Evolutionary conservation across 1,140 invertebrate species (phyloP).

Genomic region (Branchinecta lindahli): DNA sequence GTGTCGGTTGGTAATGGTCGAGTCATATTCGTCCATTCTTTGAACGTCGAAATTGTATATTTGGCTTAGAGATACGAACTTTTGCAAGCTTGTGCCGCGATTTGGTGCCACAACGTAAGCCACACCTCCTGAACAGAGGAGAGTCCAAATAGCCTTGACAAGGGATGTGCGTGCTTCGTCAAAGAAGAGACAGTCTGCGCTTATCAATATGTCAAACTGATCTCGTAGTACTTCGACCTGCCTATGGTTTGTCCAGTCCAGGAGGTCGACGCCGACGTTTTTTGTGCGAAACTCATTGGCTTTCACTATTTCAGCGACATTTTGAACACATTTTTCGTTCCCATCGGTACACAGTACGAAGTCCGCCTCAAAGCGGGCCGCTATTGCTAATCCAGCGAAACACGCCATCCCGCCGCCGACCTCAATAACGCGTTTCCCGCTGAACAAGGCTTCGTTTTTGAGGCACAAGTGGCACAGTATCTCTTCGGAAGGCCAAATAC

Average conservation of each 20-base stretch:
- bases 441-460: conserved; percentile 45
- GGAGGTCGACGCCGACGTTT: not conserved
- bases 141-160: conserved; percentile 48
- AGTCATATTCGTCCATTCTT: not conserved
- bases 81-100: conserved; percentile 51
- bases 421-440: conserved; percentile 50
- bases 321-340: conserved; percentile 60
- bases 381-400: conserved; percentile 54
- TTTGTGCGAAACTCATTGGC: conserved; percentile 38
- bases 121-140: conserved; percentile 44
- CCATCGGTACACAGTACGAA: conserved; percentile 44
- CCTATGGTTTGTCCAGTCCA: not conserved
- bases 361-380: conserved; percentile 34
- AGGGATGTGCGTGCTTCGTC: conserved; percentile 54
- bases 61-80: conserved; percentile 38
- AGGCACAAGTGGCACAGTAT: conserved; percentile 56
- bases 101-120: conserved; percentile 61
- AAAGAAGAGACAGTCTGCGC: conserved; percentile 68
- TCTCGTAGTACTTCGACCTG: not conserved
- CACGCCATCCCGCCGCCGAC: conserved; percentile 73
- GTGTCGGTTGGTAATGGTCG: not conserved
- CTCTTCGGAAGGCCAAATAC: conserved; percentile 78
- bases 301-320: conserved; percentile 46
- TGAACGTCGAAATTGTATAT: not conserved
- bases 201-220: conserved; percentile 50